A percentile compares a stretch with the other conserved stretches of the same genome.
Conservation (phyloP, 2,888 invertebrate species). For the Pristionchus mayeri region DNA sequence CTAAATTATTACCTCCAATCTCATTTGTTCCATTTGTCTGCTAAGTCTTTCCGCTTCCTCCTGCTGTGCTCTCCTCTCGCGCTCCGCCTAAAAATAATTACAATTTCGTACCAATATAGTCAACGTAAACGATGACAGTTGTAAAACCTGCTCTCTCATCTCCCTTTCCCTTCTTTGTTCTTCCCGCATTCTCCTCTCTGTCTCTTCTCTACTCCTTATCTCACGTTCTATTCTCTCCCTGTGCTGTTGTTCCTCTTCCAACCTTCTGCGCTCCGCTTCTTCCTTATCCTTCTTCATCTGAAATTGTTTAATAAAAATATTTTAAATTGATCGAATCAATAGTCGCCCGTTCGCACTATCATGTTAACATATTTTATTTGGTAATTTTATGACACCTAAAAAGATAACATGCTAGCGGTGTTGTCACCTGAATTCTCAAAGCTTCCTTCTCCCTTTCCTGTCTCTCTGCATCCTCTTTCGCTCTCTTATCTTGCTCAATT, state of each 20-base stretch:
- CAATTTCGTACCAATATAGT: neutral
- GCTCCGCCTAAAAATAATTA: neutral
- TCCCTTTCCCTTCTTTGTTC: neutral
- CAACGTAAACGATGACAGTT: too few relatives aligned
- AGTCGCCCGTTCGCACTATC: neutral
- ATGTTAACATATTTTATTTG: neutral
- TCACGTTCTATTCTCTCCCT: neutral
- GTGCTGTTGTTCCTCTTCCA: neutral
- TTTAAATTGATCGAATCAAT: too few relatives aligned
- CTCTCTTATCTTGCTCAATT: neutral
- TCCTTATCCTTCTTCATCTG: neutral
- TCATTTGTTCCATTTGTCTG: neutral
- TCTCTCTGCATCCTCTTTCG: neutral
- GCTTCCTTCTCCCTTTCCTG: conserved; percentile 24
- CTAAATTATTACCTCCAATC: neutral
- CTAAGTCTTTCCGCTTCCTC: neutral
- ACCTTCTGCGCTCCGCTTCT: neutral
- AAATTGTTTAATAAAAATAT: too few relatives aligned
- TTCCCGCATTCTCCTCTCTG: neutral
- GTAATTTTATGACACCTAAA: too few relatives aligned
- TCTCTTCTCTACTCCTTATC: neutral
- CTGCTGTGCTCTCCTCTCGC: neutral
- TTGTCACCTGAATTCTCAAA: neutral
- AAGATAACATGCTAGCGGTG: too few relatives aligned
- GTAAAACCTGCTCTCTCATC: neutral